Base-by-base conservation (phyloP, 2,888 invertebrate species). In the Microdon myrmicae region DNA sequence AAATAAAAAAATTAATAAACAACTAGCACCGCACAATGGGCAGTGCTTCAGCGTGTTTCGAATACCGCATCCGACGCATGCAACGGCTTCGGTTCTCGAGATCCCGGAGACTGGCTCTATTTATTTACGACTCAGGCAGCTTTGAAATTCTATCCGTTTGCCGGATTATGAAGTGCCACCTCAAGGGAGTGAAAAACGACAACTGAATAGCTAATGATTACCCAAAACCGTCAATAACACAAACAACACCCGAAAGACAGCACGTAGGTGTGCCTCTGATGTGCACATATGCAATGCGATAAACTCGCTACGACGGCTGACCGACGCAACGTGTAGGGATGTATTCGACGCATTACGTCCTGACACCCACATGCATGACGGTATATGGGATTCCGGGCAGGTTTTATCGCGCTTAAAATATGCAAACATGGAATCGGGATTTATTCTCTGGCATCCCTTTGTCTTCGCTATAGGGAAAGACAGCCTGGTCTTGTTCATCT, bases 181-280 rank as follows among this genome's bases (percentile, higher is more conserved):
- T 55, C 48, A 28, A 28, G 39, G 37, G 19, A 41, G 44, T 31
- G 38, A 60, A 54, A 61, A 61, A 61, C 60, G 55, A 34, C 49
- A 35, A 45, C 49, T n/a, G 61, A 64, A 64, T 64, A 64, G 61
- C 56, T 64, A 64, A 64, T 56, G 61, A 64, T 64, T 64, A 49
- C 39, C 56, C 17, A 54, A 60, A 60, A 41, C 29, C 16, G 31
- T 44, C 39, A 49, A 58, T 37, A n/a, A n/a, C n/a, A n/a, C n/a
- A n/a, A n/a, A n/a, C n/a, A n/a, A n/a, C n/a, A n/a, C n/a, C 17
- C 8, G 20, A 14, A 22, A 16, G 16, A 10, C 25, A 16, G 26
- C 20, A 37, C 41, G 39, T 45, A 59, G 43, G 43, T 55, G 55
- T 56, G 41, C 9, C n/a, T n/a, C n/a, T n/a, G n/a, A n/a, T n/a